Evolutionary conservation across 2,888 invertebrate genomes (phyloP).

Genomic region (Caenorhabditis panamensis): DNA sequence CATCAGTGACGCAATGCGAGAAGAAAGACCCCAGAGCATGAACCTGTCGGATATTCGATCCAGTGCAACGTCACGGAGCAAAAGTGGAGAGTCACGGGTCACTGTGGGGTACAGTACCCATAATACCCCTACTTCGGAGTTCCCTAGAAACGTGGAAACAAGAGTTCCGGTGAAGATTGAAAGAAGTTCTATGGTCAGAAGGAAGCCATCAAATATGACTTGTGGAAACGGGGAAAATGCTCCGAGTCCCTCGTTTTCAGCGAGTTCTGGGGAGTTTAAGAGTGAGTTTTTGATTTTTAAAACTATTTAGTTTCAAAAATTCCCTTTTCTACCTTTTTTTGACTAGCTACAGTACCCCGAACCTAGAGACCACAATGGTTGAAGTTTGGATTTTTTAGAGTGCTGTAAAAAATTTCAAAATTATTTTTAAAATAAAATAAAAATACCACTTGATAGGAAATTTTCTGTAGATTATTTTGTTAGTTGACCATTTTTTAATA

Average conservation of each 20-base stretch:
- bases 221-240: too few relatives aligned
- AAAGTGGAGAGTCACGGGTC: conserved; percentile 29
- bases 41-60: conserved; percentile 58
- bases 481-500: too few relatives aligned
- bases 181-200: conserved; percentile 43
- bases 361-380: too few relatives aligned
- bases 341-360: too few relatives aligned
- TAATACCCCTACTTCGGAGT: neutral
- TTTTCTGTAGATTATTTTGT: too few relatives aligned
- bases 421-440: too few relatives aligned
- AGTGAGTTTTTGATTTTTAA: conserved; percentile 14
- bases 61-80: conserved; percentile 3
- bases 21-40: conserved; percentile 67
- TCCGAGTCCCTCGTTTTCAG: conserved; percentile 15
- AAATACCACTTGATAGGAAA: too few relatives aligned
- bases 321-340: too few relatives aligned
- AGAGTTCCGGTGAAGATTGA: conserved; percentile 58
- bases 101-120: too few relatives aligned
- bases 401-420: too few relatives aligned
- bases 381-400: too few relatives aligned
- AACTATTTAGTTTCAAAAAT: too few relatives aligned
- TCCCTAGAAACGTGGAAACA: conserved; percentile 47
- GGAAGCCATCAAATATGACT: conserved; percentile 32
- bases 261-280: conserved; percentile 42
- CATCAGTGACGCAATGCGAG: conserved; percentile 38